Percentiles rank a stretch among this genome's conserved stretches.
Conservation (phyloP, 2,797 vertebrate genomes). For the Natrix natrix region DNA sequence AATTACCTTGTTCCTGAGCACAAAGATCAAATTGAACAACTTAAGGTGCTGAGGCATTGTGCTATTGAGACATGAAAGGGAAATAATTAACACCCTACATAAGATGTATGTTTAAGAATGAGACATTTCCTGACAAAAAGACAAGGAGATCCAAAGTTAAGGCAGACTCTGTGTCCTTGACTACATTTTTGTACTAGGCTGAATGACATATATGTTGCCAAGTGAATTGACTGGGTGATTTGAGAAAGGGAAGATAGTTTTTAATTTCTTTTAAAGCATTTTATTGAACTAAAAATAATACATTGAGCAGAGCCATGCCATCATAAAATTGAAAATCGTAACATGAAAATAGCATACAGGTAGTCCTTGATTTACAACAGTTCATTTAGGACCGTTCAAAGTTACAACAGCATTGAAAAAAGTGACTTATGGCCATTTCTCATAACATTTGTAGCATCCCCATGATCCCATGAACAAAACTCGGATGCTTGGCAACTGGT, state of each 20-base stretch:
- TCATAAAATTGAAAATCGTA: background rate
- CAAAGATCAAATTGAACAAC: constrained; percentile 76
- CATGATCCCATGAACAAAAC: background rate
- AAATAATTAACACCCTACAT: constrained; percentile 74
- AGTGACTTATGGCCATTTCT: background rate
- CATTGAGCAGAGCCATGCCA: background rate
- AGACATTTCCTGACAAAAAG: constrained; percentile 64
- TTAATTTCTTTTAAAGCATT: constrained; percentile 3
- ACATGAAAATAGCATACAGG: background rate
- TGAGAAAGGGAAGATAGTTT: constrained; percentile 27
- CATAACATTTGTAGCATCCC: background rate
- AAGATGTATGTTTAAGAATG: constrained; percentile 57
- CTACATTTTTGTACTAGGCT: constrained; percentile 46
- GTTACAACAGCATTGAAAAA: background rate
- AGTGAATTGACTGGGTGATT: constrained; percentile 60
- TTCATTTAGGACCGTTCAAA: background rate
- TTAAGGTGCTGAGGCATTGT: constrained; percentile 68
- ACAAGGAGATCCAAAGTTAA: constrained; percentile 68
- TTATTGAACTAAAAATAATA: background rate
- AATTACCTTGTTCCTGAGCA: constrained; percentile 76
- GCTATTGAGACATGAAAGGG: constrained; percentile 72
- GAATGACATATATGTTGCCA: constrained; percentile 53
- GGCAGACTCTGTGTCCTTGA: constrained; percentile 64
- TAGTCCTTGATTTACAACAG: background rate
- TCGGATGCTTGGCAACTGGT: background rate